Percentiles rank a stretch among this genome's conserved stretches.
These are phyloP conservation scores for Desmophyllum pertusum DNA, from an alignment of 92 coral and sea anemone species.

Conservation along the genomic window DNA sequence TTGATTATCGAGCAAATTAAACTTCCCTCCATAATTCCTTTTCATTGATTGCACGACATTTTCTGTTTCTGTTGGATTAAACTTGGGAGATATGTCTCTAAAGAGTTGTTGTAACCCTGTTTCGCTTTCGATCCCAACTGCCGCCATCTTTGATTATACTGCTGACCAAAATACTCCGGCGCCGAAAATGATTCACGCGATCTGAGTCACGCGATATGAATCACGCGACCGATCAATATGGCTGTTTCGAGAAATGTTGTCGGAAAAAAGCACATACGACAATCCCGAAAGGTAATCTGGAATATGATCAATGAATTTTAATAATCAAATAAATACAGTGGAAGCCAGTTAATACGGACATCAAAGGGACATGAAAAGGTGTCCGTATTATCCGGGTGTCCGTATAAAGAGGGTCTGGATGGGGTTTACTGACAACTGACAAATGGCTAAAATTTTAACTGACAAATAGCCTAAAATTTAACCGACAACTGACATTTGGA, in stretches of 20 bases:
- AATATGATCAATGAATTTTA: conserved; percentile 14
- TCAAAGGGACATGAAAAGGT: no score
- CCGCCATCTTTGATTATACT: conserved; percentile 21
- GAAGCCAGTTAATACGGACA: no score
- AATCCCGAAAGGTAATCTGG: no score
- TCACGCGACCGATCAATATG: not conserved
- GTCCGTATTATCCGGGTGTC: no score
- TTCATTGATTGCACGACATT: conserved; percentile 19
- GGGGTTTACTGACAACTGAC: no score
- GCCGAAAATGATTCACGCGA: not conserved
- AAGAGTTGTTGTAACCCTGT: conserved; percentile 1
- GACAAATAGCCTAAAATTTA: no score
- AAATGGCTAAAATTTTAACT: no score
- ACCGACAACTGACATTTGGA: no score
- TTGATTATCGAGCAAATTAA: not conserved
- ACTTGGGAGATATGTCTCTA: not conserved
- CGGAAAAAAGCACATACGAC: no score
- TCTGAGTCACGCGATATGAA: not conserved
- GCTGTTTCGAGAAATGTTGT: no score
- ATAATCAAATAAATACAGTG: no score
- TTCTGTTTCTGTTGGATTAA: conserved; percentile 30
- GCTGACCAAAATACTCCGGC: not conserved
- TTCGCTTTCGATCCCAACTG: not conserved
- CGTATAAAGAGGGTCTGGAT: no score
- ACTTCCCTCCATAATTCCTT: conserved; percentile 29